A percentile compares a stretch with the other conserved stretches of the same genome.
Evolutionary conservation across 2,113 vertebrate genomes (phyloP).

Genomic region (Tautogolabrus adspersus): DNA sequence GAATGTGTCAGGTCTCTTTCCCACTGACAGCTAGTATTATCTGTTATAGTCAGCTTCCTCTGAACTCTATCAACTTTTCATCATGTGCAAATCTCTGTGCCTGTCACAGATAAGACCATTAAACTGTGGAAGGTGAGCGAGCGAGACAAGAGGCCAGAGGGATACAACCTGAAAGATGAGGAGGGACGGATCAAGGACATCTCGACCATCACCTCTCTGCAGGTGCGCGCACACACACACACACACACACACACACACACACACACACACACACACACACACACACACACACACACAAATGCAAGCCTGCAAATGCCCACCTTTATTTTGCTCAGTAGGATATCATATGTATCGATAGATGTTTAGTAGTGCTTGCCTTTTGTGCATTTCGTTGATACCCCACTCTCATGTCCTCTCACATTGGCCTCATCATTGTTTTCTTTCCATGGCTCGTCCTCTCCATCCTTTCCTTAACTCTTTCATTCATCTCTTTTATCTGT

Average conservation of each 20-base stretch:
- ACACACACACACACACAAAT: background rate
- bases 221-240: constrained; percentile 79
- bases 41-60: background rate
- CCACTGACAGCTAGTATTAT: background rate
- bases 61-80: background rate
- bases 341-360: constrained; percentile 5
- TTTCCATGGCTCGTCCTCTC: background rate
- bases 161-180: constrained; percentile 98
- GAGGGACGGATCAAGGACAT: constrained; percentile 95
- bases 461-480: background rate
- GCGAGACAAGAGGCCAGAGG: constrained; percentile 95
- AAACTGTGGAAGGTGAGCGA: constrained; percentile 98
- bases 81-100: constrained; percentile 17
- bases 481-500: background rate
- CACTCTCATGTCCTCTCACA: constrained; percentile 7
- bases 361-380: too few species aligned
- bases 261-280: background rate
- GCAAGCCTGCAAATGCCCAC: background rate
- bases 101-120: constrained; percentile 93
- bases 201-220: constrained; percentile 94
- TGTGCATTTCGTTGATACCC: background rate
- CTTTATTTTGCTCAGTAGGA: constrained; percentile 9
- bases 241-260: too few species aligned
- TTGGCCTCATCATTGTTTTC: background rate
- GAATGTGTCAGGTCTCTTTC: too few species aligned